Conservation (phyloP, 2,888 invertebrate species). For the Heliconius cydno region DNA sequence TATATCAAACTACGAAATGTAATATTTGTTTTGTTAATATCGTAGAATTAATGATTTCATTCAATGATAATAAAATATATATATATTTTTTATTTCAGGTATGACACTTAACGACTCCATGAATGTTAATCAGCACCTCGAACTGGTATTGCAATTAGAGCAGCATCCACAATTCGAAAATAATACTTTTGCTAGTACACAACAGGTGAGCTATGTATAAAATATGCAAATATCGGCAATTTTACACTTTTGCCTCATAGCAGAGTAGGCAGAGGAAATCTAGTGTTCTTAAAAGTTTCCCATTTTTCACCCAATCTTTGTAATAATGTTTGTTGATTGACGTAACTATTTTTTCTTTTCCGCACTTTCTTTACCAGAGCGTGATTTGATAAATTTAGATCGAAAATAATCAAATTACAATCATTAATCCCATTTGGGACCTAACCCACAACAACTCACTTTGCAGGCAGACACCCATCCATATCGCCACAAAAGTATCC, state of each 20-base stretch:
- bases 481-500: no score
- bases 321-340: not conserved
- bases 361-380: no score
- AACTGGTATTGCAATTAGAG: conserved; percentile 81
- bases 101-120: conserved; percentile 82
- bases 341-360: not conserved
- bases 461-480: no score
- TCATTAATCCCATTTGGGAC: not conserved
- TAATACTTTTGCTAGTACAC: conserved; percentile 78
- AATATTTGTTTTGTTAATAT: not conserved
- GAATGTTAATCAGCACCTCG: conserved; percentile 77
- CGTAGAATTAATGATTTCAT: not conserved
- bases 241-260: not conserved
- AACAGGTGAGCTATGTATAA: conserved; percentile 63
- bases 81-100: conserved; percentile 60
- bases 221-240: not conserved
- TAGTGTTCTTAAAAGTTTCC: no score
- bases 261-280: no score
- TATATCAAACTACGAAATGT: not conserved
- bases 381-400: no score
- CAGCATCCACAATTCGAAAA: conserved; percentile 81
- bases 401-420: no score
- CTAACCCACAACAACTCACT: no score
- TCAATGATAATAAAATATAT: no score
- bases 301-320: not conserved